Conservation (phyloP, 2,113 vertebrate species). For the Phasianus colchicus region DNA sequence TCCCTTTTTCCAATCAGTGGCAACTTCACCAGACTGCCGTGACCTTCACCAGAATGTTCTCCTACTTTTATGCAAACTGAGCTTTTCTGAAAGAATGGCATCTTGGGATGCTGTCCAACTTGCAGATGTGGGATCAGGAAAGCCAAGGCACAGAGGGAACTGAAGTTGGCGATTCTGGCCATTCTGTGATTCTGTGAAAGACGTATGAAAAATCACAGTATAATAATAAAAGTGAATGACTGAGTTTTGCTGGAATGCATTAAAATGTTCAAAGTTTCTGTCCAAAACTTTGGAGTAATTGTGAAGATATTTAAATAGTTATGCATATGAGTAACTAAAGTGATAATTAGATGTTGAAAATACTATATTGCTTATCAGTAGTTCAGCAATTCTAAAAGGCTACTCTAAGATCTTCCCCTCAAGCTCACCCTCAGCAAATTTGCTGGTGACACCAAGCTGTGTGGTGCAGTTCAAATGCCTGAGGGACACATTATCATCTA, state of each 20-base stretch:
- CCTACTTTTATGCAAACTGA: not conserved
- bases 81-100: not conserved
- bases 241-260: not conserved
- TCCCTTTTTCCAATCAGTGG: no score
- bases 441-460: no score
- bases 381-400: not conserved
- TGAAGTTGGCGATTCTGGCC: no score
- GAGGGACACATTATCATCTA: no score
- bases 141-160: no score
- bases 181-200: not conserved
- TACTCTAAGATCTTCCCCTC: no score
- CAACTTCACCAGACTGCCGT: no score
- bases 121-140: no score
- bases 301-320: not conserved
- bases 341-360: not conserved
- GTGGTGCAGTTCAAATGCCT: no score
- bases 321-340: not conserved
- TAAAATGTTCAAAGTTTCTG: not conserved
- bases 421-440: no score
- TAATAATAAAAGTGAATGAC: not conserved
- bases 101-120: no score
- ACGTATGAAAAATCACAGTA: not conserved
- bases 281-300: not conserved
- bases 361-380: not conserved
- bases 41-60: no score